Percentiles rank a stretch among this genome's conserved stretches.
phyloP scores from a whole-genome alignment of 2,113 vertebrate genomes.

The cattle (Bos taurus) region DNA sequence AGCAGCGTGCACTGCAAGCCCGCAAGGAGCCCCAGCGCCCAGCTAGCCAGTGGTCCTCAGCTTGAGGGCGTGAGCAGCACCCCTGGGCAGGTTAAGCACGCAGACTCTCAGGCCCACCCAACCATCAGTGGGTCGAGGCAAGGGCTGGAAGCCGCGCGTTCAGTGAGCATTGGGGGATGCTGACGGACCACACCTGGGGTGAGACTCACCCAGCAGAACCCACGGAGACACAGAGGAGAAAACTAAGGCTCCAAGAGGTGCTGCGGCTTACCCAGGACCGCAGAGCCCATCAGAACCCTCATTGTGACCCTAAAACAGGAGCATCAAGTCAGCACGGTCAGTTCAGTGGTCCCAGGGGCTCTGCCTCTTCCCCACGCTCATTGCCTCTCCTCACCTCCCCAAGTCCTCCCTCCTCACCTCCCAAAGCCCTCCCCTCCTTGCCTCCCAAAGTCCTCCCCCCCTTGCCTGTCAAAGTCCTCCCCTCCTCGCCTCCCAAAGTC shows the following conservation, averaged over 20 bases:
- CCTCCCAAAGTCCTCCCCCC: no score
- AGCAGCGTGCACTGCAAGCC: neutral
- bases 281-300: neutral
- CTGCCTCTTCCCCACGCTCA: fast-evolving
- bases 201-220: neutral
- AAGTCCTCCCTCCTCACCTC: fast-evolving
- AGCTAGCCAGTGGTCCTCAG: neutral
- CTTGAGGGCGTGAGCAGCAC: fast-evolving
- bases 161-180: neutral
- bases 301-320: neutral
- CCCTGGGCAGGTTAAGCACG: fast-evolving
- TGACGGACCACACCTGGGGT: neutral
- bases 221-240: neutral
- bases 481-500: neutral
- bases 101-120: neutral
- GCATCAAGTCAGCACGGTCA: neutral
- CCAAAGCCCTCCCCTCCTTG: fast-evolving
- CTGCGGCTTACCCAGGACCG: neutral
- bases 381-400: neutral
- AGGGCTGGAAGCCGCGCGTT: neutral
- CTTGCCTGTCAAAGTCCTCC: neutral
- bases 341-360: neutral
- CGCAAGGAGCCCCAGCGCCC: neutral
- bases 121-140: fast-evolving
- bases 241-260: neutral